These are phyloP conservation scores for Perithous albicinctus DNA, from an alignment of 2,888 invertebrate genomes.

Conservation along the genomic window DNA sequence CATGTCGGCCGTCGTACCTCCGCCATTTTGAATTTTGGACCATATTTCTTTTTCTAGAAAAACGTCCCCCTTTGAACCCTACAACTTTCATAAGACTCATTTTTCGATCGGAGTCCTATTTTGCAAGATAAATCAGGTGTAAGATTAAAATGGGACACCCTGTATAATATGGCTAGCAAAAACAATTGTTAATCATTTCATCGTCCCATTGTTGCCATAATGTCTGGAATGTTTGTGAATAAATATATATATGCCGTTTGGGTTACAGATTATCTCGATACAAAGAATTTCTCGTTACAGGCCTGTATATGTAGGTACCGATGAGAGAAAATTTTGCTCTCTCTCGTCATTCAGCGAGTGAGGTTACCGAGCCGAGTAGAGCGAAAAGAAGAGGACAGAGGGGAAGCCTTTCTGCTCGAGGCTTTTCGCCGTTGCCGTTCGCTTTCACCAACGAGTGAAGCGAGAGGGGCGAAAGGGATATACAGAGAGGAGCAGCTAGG, in stretches of 20 bases:
- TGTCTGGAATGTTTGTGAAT: not conserved
- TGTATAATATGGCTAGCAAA: too few species aligned
- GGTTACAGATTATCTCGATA: not conserved
- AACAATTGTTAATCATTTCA: not conserved
- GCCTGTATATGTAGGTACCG: not conserved
- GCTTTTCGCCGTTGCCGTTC: slow-evolving; percentile 46
- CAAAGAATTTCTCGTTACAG: slow-evolving; percentile 51
- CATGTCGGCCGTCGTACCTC: too few species aligned
- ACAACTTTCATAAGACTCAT: too few species aligned
- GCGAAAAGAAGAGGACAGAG: slow-evolving; percentile 28
- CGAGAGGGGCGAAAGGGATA: slow-evolving; percentile 46
- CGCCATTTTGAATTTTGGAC: too few species aligned
- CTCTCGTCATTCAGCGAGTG: slow-evolving; percentile 49
- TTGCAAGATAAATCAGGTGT: too few species aligned
- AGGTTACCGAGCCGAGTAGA: slow-evolving; percentile 26
- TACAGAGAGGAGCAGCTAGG: slow-evolving; percentile 27
- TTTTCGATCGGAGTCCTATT: too few species aligned
- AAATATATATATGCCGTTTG: not conserved
- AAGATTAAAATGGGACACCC: too few species aligned
- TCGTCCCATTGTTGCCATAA: too few species aligned
- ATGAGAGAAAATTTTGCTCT: slow-evolving; percentile 44
- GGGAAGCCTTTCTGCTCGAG: slow-evolving; percentile 49
- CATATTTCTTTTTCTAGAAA: too few species aligned
- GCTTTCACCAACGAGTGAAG: slow-evolving; percentile 38
- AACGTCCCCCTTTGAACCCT: too few species aligned